Percentiles rank a stretch among this genome's conserved stretches.
phyloP scores from a whole-genome alignment of 2,888 invertebrate genomes.

The Caenorhabditis doughertyi region DNA sequence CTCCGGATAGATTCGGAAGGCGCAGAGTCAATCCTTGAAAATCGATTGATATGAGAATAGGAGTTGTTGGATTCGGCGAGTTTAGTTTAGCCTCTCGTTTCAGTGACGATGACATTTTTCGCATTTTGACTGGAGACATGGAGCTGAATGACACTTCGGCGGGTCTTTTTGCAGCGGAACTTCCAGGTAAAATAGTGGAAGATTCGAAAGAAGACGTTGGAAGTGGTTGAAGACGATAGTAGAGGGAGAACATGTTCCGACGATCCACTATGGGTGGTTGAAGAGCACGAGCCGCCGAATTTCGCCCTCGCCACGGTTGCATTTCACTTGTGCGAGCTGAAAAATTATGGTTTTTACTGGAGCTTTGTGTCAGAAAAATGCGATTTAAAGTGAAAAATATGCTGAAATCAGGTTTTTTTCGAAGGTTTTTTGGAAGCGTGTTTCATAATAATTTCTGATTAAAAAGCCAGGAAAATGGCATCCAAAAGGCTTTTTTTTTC shows the following conservation, averaged over 20 bases:
- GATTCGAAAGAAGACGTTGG: conserved; percentile 33
- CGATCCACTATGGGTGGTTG: conserved; percentile 81
- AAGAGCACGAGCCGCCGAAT: conserved; percentile 77
- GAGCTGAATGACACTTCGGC: background rate
- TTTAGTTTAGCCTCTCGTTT: conserved; percentile 21
- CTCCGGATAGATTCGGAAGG: conserved; percentile 45
- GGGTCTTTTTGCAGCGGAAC: background rate
- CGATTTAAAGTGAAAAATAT: too few relatives aligned
- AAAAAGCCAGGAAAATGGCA: too few relatives aligned
- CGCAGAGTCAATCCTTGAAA: conserved; percentile 55
- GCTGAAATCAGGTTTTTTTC: too few relatives aligned
- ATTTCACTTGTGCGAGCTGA: conserved; percentile 70
- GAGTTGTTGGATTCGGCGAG: background rate
- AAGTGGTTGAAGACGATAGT: conserved; percentile 68
- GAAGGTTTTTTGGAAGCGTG: too few relatives aligned
- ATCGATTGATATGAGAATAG: conserved; percentile 60
- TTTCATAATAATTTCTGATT: too few relatives aligned
- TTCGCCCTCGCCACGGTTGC: conserved; percentile 76
- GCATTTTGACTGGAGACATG: conserved; percentile 51
- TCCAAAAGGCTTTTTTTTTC: too few relatives aligned
- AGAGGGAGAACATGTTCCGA: conserved; percentile 80
- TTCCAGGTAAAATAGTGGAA: conserved; percentile 37
- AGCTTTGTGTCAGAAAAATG: too few relatives aligned
- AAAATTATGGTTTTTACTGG: conserved; percentile 25
- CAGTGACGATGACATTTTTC: conserved; percentile 47